Conservation (phyloP, 2,797 vertebrate genomes). For the Channallabes apus region DNA sequence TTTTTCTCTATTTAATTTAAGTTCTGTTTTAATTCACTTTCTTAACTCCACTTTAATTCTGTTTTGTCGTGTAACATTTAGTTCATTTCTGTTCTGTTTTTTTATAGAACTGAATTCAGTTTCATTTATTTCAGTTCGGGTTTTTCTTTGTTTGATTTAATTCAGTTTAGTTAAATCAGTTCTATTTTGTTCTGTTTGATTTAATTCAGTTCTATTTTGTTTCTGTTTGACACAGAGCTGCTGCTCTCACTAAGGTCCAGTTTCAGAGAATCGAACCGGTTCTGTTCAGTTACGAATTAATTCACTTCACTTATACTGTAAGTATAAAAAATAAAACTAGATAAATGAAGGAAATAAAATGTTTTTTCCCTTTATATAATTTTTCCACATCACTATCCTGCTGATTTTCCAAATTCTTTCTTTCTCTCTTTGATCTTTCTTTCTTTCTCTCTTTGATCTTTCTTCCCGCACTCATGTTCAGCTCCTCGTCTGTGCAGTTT, state of each 20-base stretch:
- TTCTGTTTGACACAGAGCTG: neutral
- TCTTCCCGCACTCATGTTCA: neutral
- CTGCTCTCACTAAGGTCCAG: neutral
- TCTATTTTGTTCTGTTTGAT: neutral
- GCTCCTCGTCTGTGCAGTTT: neutral
- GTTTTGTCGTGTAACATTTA: no score
- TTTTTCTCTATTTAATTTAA: no score
- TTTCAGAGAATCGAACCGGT: neutral
- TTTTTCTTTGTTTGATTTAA: no score
- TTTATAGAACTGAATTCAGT: no score
- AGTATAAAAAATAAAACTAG: neutral
- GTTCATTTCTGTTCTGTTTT: no score
- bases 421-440: neutral
- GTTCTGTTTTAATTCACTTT: no score
- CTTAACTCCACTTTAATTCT: no score
- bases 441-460: neutral
- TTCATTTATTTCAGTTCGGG: no score
- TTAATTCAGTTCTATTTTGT: neutral
- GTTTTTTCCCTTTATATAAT: neutral
- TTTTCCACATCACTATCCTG: neutral
- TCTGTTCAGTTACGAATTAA: neutral
- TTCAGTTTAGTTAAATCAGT: neutral
- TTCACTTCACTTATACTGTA: neutral
- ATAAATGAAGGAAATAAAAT: neutral
- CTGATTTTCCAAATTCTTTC: neutral